Evolutionary conservation across 1,140 invertebrate species (phyloP).

Genomic region (Drosophila bifasciata): DNA sequence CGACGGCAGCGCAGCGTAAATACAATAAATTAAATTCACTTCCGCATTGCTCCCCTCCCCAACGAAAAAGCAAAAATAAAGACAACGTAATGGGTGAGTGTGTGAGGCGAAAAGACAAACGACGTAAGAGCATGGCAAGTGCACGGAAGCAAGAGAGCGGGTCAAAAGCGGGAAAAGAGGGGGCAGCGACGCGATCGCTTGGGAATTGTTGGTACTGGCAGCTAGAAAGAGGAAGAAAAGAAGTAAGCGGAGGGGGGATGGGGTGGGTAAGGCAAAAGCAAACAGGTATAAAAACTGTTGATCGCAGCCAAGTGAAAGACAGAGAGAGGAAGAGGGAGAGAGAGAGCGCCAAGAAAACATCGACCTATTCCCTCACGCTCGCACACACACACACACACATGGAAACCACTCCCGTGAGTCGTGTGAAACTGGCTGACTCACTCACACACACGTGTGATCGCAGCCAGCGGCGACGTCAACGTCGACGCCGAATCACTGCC

Average conservation of each 20-base stretch:
- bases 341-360: slow-evolving; percentile 23
- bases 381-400: slow-evolving; percentile 4
- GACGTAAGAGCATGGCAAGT: slow-evolving; percentile 62
- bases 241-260: slow-evolving; percentile 10
- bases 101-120: slow-evolving; percentile 48
- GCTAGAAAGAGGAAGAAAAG: slow-evolving; percentile 50
- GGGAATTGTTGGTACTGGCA: slow-evolving; percentile 40
- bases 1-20: slow-evolving; percentile 58
- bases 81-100: slow-evolving; percentile 71
- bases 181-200: slow-evolving; percentile 53
- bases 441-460: slow-evolving; percentile 46
- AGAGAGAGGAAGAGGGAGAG: slow-evolving; percentile 11
- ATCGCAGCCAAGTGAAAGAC: slow-evolving; percentile 37
- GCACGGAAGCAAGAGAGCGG: slow-evolving; percentile 62
- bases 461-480: too few relatives aligned
- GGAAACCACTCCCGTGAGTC: neutral
- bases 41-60: slow-evolving; percentile 80
- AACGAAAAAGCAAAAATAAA: slow-evolving; percentile 37
- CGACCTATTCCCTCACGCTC: slow-evolving; percentile 41
- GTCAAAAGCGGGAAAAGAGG: slow-evolving; percentile 33
- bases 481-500: slow-evolving; percentile 41
- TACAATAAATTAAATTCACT: slow-evolving; percentile 84
- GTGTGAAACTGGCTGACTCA: slow-evolving; percentile 49
- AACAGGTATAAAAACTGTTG: slow-evolving; percentile 78
- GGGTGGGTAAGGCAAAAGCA: slow-evolving; percentile 28